phyloP scores from a whole-genome alignment of 2,797 vertebrate species.

The Lophius americanus region DNA sequence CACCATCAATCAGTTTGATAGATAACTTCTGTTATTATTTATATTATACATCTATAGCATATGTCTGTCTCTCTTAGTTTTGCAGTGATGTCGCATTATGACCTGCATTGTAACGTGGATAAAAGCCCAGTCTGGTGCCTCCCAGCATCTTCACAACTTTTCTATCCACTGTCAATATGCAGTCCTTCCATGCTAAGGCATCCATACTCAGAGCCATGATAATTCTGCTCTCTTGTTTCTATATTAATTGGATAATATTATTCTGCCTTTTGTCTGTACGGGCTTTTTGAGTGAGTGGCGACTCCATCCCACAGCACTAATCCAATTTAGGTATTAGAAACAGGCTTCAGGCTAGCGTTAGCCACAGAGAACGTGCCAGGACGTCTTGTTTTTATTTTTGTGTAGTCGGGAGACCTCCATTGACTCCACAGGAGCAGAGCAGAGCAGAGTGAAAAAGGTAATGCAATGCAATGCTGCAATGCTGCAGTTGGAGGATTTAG shows the following conservation, averaged over 20 bases:
- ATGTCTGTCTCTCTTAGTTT: not conserved
- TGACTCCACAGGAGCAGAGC: constrained; percentile 38
- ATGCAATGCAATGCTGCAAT: not conserved
- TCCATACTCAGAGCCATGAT: constrained; percentile 29
- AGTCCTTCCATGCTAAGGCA: constrained; percentile 7
- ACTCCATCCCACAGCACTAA: constrained; percentile 66
- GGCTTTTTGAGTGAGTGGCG: constrained; percentile 53
- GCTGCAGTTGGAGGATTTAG: constrained; percentile 48
- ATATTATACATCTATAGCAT: constrained; percentile 10
- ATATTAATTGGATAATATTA: constrained; percentile 64
- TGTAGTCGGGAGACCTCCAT: constrained; percentile 23
- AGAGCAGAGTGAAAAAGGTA: constrained; percentile 45
- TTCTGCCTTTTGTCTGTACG: constrained; percentile 37
- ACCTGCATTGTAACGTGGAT: not conserved
- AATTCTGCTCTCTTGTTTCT: constrained; percentile 30
- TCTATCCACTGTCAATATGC: not conserved
- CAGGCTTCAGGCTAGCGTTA: constrained; percentile 45
- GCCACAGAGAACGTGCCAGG: constrained; percentile 44
- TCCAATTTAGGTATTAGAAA: constrained; percentile 80
- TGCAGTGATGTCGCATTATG: constrained; percentile 17
- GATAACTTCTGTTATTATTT: not conserved
- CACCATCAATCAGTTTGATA: not conserved
- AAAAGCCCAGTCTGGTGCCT: constrained; percentile 10
- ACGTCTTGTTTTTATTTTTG: constrained; percentile 35
- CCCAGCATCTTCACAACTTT: constrained; percentile 12